phyloP scores from a whole-genome alignment of 2,888 invertebrate genomes.

The Portevinia maculata region DNA sequence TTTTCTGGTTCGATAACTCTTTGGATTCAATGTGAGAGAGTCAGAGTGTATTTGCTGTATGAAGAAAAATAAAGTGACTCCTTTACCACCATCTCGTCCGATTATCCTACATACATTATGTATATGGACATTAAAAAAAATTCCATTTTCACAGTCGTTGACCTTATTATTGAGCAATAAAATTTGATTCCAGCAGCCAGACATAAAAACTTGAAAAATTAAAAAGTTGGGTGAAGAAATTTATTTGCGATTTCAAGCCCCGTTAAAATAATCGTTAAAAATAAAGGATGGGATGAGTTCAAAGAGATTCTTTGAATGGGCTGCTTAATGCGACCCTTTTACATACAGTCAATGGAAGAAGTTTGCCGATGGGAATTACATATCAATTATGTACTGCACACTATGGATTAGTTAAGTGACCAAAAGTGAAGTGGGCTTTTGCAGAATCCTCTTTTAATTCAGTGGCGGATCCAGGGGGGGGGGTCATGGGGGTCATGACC shows the following conservation, averaged over 20 bases:
- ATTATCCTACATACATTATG: constrained; percentile 42
- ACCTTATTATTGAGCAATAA: constrained; percentile 58
- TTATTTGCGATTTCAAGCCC: constrained; percentile 17
- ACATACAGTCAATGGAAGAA: constrained; percentile 1
- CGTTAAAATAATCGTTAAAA: constrained; percentile 34
- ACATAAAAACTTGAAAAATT: constrained; percentile 35
- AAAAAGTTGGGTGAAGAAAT: neutral
- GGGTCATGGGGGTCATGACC: too few relatives aligned
- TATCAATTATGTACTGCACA: too few relatives aligned
- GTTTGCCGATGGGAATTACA: too few relatives aligned
- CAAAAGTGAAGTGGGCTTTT: too few relatives aligned
- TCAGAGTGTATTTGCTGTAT: neutral
- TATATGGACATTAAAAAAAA: neutral
- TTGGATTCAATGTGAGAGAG: neutral
- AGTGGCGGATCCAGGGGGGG: too few relatives aligned
- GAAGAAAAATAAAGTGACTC: neutral
- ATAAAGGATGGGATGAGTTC: neutral
- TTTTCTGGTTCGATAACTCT: constrained; percentile 33
- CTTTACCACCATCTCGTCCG: neutral
- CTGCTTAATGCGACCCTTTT: neutral
- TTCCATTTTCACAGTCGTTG: constrained; percentile 38
- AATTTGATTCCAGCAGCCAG: constrained; percentile 30
- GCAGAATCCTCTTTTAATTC: too few relatives aligned
- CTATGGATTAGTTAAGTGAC: too few relatives aligned
- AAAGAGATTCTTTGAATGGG: neutral